Evolutionary conservation across 2,113 vertebrate species (phyloP).

Genomic region (Bucco capensis): DNA sequence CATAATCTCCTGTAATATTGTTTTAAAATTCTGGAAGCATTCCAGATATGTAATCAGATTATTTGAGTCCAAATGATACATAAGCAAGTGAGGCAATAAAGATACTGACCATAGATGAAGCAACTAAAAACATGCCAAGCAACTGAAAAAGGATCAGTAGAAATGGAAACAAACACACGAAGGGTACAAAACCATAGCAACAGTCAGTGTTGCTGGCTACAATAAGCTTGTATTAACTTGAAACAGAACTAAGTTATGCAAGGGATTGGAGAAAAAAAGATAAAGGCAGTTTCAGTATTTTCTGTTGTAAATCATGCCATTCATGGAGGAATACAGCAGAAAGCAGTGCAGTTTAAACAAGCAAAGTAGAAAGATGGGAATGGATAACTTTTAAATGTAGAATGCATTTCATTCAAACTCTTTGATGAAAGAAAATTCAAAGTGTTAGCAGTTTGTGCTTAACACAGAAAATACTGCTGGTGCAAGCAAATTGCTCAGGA

Average conservation of each 20-base stretch:
- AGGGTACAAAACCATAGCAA: constrained; percentile 36
- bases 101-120: constrained; percentile 21
- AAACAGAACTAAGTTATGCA: constrained; percentile 39
- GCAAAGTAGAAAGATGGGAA: not conserved
- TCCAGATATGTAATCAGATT: constrained; percentile 1
- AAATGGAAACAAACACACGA: constrained; percentile 34
- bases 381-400: not conserved
- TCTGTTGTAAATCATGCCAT: not conserved
- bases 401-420: not conserved
- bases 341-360: not conserved
- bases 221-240: constrained; percentile 15
- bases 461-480: not conserved
- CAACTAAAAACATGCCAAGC: not conserved
- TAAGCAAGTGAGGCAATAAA: constrained; percentile 29
- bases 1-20: not conserved
- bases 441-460: not conserved
- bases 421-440: not conserved
- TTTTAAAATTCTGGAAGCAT: not conserved
- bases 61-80: constrained; percentile 15
- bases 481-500: not conserved
- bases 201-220: constrained; percentile 31
- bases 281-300: constrained; percentile 25
- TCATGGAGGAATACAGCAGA: constrained; percentile 4
- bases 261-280: not conserved
- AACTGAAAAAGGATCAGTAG: not conserved